Percentiles rank a stretch among this genome's conserved stretches.
phyloP scores from a whole-genome alignment of 1,140 invertebrate genomes.

The Ceratoteleas bidentatus region DNA sequence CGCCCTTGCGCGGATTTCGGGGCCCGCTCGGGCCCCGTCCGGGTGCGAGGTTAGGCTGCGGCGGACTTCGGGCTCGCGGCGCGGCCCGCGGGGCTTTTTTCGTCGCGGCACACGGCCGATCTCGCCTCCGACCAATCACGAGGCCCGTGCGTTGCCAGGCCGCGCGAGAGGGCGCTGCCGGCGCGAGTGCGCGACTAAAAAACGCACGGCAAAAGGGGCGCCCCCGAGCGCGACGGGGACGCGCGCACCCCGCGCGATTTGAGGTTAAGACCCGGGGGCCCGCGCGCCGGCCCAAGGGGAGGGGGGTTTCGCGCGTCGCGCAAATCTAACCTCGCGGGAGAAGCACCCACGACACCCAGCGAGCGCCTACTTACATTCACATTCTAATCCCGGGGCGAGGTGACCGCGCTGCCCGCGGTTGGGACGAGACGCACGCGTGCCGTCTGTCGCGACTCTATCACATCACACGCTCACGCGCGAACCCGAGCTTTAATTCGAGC shows the following conservation, averaged over 20 bases:
- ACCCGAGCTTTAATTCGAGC: slow-evolving; percentile 10
- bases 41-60: not conserved
- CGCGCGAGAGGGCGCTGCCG: slow-evolving; percentile 68
- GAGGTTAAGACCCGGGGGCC: not conserved
- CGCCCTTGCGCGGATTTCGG: too few species aligned
- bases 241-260: not conserved
- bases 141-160: slow-evolving; percentile 64
- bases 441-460: not conserved
- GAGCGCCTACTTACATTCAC: slow-evolving; percentile 65
- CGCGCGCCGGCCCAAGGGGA: slow-evolving; percentile 5
- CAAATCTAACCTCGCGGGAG: slow-evolving; percentile 71
- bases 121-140: slow-evolving; percentile 73
- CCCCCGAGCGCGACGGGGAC: too few species aligned
- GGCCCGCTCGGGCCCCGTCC: too few species aligned
- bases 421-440: not conserved
- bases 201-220: slow-evolving; percentile 53
- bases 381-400: slow-evolving; percentile 29
- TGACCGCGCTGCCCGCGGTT: slow-evolving; percentile 2
- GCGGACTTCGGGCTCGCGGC: slow-evolving; percentile 22
- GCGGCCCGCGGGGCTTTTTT: slow-evolving; percentile 20
- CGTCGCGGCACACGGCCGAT: slow-evolving; percentile 38
- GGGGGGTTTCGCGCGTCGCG: slow-evolving; percentile 21
- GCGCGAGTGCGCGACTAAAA: slow-evolving; percentile 73
- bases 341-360: slow-evolving; percentile 70
- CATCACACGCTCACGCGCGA: slow-evolving; percentile 18